Evolutionary conservation across 1,140 invertebrate genomes (phyloP).

Genomic region (Anastatus disparis): DNA sequence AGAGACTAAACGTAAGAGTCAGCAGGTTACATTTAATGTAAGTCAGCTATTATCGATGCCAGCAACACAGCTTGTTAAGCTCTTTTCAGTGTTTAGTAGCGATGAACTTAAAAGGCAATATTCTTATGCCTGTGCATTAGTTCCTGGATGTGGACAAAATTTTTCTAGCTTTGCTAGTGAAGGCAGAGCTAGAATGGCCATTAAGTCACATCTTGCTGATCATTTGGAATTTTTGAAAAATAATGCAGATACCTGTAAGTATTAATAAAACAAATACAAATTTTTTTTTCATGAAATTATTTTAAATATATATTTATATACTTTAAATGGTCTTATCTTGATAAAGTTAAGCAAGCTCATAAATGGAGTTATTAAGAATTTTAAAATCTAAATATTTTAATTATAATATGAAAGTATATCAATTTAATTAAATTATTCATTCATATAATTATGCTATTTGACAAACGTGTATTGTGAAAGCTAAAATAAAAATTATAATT

Average conservation of each 20-base stretch:
- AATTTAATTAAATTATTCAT: too few relatives aligned
- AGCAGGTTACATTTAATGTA: constrained; percentile 60
- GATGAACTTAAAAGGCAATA: constrained; percentile 71
- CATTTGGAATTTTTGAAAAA: constrained; percentile 65
- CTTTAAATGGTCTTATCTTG: too few relatives aligned
- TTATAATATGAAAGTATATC: too few relatives aligned
- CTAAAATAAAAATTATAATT: too few relatives aligned
- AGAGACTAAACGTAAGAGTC: constrained; percentile 51
- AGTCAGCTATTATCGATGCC: constrained; percentile 68
- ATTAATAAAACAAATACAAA: too few relatives aligned
- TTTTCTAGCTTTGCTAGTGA: constrained; percentile 73
- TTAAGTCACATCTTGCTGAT: constrained; percentile 68
- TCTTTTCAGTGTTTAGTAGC: constrained; percentile 69
- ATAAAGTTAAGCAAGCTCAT: too few relatives aligned
- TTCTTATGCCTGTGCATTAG: constrained; percentile 68
- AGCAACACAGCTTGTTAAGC: constrained; percentile 68
- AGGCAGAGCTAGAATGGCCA: constrained; percentile 66
- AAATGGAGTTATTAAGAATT: too few relatives aligned
- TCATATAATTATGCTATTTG: too few relatives aligned
- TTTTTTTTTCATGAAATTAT: too few relatives aligned
- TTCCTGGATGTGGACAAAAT: constrained; percentile 64
- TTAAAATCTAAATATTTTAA: constrained; percentile 4
- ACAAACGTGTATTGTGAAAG: too few relatives aligned
- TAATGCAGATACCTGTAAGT: constrained; percentile 56
- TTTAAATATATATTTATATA: too few relatives aligned